Evolutionary conservation across 2,797 vertebrate species (phyloP).

Genomic region (Eulemur rubriventer): DNA sequence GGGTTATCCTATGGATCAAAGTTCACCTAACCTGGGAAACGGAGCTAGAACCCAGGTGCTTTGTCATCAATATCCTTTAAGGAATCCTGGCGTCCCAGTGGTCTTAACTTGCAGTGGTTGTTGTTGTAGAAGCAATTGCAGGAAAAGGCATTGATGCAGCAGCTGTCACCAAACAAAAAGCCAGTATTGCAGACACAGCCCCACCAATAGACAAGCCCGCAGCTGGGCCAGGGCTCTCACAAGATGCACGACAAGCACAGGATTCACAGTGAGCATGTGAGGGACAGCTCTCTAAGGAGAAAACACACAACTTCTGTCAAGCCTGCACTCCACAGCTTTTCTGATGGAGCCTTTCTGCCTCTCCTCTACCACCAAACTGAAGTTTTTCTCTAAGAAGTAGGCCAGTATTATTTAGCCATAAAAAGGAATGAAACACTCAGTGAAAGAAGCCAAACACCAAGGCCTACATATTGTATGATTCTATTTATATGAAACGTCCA

Average conservation of each 20-base stretch:
- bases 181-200: conserved; percentile 89
- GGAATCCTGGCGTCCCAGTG: background rate
- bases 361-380: background rate
- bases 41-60: background rate
- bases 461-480: background rate
- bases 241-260: conserved; percentile 88
- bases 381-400: background rate
- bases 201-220: conserved; percentile 83
- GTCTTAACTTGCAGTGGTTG: conserved; percentile 86
- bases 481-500: background rate
- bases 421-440: background rate
- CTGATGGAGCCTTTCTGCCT: background rate
- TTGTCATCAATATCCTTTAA: no score
- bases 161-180: conserved; percentile 84
- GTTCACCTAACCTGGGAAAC: conserved; percentile 79
- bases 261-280: conserved; percentile 84
- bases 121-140: conserved; percentile 87
- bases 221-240: conserved; percentile 85
- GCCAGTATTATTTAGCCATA: background rate
- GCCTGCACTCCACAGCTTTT: background rate
- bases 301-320: background rate
- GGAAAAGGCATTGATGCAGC: conserved; percentile 84
- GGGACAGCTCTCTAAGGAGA: conserved; percentile 78
- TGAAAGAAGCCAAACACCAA: background rate
- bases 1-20: conserved; percentile 9